These are phyloP conservation scores for Drosophila repletoides DNA, from an alignment of 1,140 invertebrate genomes.

Conservation along the genomic window DNA sequence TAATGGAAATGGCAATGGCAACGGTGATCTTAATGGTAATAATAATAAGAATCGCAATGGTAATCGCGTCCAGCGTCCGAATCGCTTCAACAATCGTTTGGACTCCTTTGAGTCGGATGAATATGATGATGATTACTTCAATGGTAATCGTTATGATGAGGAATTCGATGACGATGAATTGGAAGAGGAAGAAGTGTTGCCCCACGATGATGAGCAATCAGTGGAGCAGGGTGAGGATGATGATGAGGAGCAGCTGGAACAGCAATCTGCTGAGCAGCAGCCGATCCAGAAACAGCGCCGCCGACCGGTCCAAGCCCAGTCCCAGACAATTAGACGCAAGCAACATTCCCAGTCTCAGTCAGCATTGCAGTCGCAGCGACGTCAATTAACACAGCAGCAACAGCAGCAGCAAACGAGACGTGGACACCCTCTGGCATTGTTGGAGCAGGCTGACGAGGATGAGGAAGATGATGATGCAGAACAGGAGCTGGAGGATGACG, in stretches of 20 bases:
- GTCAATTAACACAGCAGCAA: conserved; percentile 1
- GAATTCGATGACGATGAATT: conserved; percentile 60
- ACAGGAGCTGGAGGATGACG: conserved; percentile 35
- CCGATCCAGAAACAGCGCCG: conserved; percentile 1
- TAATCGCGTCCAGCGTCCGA: conserved; percentile 47
- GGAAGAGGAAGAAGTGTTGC: conserved; percentile 23
- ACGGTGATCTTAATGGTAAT: conserved; percentile 28
- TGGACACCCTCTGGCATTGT: conserved; percentile 30
- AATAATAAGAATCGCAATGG: conserved; percentile 19
- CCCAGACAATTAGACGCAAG: conserved; percentile 35
- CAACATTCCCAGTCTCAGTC: conserved; percentile 17
- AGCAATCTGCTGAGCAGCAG: conserved; percentile 18
- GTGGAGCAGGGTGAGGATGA: conserved; percentile 24
- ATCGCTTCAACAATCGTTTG: conserved; percentile 56
- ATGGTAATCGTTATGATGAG: conserved; percentile 56
- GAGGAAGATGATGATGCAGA: conserved; percentile 21
- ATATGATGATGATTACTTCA: conserved; percentile 66
- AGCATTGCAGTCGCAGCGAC: conserved; percentile 9
- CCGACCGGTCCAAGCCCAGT: conserved; percentile 35
- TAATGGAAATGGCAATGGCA: conserved; percentile 38
- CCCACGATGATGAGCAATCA: conserved; percentile 29
- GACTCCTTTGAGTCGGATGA: conserved; percentile 67
- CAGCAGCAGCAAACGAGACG: conserved; percentile 13
- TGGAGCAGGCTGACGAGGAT: conserved; percentile 10
- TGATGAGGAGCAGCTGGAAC: conserved; percentile 25